These are phyloP conservation scores for Anastrepha ludens DNA, from an alignment of 1,140 invertebrate genomes.

Conservation along the genomic window DNA sequence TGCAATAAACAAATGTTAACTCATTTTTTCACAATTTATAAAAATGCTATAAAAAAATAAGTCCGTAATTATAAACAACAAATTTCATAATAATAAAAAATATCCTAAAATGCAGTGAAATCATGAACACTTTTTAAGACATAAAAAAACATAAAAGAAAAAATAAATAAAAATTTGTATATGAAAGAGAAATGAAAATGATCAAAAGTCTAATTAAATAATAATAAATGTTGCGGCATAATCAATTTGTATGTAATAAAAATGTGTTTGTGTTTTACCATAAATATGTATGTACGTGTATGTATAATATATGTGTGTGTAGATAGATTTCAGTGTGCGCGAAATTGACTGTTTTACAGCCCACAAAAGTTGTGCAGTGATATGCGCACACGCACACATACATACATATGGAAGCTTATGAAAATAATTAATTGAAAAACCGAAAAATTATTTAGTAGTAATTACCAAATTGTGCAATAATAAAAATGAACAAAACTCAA, in stretches of 20 bases:
- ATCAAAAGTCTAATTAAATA: neutral
- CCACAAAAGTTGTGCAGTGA: neutral
- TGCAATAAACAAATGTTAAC: too few species aligned
- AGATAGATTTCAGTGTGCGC: too few species aligned
- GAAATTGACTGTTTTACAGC: too few species aligned
- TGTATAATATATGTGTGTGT: neutral
- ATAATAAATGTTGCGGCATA: constrained; percentile 26
- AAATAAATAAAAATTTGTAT: constrained; percentile 27
- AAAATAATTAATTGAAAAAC: neutral
- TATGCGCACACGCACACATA: neutral
- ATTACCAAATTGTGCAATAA: constrained; percentile 42
- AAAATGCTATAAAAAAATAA: too few species aligned
- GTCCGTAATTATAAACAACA: too few species aligned
- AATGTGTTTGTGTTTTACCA: neutral
- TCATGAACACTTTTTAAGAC: neutral
- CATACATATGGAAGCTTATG: neutral
- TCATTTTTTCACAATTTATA: too few species aligned
- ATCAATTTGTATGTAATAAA: constrained; percentile 20
- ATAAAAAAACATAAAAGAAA: neutral
- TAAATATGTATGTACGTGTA: neutral
- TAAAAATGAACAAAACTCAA: constrained; percentile 27
- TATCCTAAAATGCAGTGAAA: neutral
- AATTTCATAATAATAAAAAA: too few species aligned
- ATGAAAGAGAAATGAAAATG: neutral
- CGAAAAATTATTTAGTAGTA: constrained; percentile 9